Conservation (phyloP, 2,888 invertebrate species). For the Campaea margaritaria region DNA sequence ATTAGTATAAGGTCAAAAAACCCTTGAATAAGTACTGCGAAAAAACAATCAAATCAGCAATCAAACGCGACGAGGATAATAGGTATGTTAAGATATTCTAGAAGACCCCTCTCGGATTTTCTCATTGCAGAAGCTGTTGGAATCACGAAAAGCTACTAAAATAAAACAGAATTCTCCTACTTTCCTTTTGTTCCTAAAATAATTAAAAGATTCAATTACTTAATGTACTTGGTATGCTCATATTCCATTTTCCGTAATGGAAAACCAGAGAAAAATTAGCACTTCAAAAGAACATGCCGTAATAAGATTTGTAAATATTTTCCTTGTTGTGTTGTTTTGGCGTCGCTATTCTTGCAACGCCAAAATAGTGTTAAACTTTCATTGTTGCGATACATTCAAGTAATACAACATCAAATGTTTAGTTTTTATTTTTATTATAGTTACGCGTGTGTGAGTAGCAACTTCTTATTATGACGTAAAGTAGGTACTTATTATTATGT, state of each 20-base stretch:
- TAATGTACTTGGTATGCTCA: background rate
- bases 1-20: too few relatives aligned
- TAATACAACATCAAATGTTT: too few relatives aligned
- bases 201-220: constrained; percentile 20
- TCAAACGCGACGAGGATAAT: background rate
- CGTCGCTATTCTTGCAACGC: background rate
- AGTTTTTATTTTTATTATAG: too few relatives aligned
- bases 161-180: background rate
- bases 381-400: too few relatives aligned
- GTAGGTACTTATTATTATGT: too few relatives aligned
- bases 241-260: constrained; percentile 11
- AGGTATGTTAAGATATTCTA: background rate
- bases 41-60: constrained; percentile 1
- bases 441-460: too few relatives aligned
- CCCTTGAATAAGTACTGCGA: background rate
- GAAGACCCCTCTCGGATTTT: background rate
- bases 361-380: too few relatives aligned
- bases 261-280: constrained; percentile 4
- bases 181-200: constrained; percentile 5
- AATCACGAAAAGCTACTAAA: background rate
- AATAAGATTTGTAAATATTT: constrained; percentile 12
- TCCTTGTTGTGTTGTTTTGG: constrained; percentile 12
- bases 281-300: constrained; percentile 5
- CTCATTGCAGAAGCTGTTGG: background rate
- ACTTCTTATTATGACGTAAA: too few relatives aligned